A percentile compares a stretch with the other conserved stretches of the same genome.
These are phyloP conservation scores for Pyrocephalus nanus DNA, from an alignment of 2,797 vertebrate species.

Conservation along the genomic window DNA sequence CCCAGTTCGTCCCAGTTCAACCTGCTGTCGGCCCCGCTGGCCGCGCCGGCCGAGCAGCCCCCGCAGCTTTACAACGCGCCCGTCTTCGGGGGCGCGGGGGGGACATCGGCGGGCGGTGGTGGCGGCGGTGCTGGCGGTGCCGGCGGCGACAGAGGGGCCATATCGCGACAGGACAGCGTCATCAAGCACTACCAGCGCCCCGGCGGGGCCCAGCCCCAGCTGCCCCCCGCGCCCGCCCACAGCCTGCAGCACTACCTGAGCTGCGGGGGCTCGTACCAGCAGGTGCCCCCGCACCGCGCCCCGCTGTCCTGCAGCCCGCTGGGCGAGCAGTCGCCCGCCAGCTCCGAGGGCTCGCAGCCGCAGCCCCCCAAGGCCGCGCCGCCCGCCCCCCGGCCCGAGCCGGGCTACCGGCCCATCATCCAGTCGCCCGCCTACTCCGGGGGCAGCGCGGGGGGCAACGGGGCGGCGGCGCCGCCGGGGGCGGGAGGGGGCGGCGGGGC, in stretches of 20 bases:
- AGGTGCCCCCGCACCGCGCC: conserved; percentile 88
- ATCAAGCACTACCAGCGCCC: conserved; percentile 43
- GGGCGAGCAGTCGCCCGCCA: conserved; percentile 86
- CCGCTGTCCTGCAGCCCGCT: conserved; percentile 89
- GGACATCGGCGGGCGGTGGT: too few relatives aligned
- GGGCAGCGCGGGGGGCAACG: conserved; percentile 56
- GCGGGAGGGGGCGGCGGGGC: conserved; percentile 35
- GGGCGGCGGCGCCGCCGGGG: not conserved
- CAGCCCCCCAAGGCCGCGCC: conserved; percentile 68
- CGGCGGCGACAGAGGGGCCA: not conserved
- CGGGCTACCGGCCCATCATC: conserved; percentile 89
- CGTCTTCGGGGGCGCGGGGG: conserved; percentile 78
- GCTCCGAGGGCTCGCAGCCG: conserved; percentile 42
- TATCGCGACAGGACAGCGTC: not conserved
- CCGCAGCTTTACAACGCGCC: conserved; percentile 91
- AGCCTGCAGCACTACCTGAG: conserved; percentile 94
- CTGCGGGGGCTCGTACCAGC: conserved; percentile 88
- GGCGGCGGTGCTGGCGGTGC: too few relatives aligned
- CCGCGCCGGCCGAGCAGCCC: conserved; percentile 79
- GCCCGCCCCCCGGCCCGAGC: conserved; percentile 52
- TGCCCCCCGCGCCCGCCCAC: conserved; percentile 80
- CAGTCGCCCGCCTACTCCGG: conserved; percentile 88
- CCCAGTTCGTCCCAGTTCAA: conserved; percentile 88
- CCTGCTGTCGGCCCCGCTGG: conserved; percentile 83
- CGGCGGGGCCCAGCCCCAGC: conserved; percentile 84